Conservation (phyloP, 2,113 vertebrate species). For the Dromaius novaehollandiae region DNA sequence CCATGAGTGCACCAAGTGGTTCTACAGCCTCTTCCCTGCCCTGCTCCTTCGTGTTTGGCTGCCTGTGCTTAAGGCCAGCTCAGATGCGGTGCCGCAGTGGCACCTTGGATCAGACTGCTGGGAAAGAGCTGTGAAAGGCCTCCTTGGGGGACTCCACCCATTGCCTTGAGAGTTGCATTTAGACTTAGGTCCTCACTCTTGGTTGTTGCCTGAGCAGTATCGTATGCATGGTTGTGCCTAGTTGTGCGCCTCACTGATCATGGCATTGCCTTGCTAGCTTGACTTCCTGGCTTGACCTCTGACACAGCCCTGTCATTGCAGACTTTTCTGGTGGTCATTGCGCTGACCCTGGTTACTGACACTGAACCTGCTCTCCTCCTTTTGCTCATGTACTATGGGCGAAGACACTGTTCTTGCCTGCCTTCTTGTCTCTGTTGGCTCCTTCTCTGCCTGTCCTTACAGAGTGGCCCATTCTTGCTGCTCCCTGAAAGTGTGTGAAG, state of each 20-base stretch:
- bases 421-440: too few species aligned
- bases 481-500: background rate
- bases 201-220: background rate
- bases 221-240: background rate
- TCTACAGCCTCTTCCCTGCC: background rate
- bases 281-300: background rate
- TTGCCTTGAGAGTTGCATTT: rapidly evolving
- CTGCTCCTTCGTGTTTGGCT: background rate
- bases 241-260: background rate
- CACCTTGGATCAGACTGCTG: background rate
- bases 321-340: too few species aligned
- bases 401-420: too few species aligned
- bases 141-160: rapidly evolving
- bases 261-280: background rate
- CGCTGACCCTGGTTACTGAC: too few species aligned
- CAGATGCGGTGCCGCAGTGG: background rate
- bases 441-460: background rate
- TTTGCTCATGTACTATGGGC: too few species aligned
- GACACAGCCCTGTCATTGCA: too few species aligned
- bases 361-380: too few species aligned
- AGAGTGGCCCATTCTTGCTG: background rate
- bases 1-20: background rate
- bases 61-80: background rate
- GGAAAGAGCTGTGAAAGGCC: background rate
- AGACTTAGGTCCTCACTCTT: background rate